Evolutionary conservation across 2,113 vertebrate species (phyloP).

Genomic region (Sula dactylatra): DNA sequence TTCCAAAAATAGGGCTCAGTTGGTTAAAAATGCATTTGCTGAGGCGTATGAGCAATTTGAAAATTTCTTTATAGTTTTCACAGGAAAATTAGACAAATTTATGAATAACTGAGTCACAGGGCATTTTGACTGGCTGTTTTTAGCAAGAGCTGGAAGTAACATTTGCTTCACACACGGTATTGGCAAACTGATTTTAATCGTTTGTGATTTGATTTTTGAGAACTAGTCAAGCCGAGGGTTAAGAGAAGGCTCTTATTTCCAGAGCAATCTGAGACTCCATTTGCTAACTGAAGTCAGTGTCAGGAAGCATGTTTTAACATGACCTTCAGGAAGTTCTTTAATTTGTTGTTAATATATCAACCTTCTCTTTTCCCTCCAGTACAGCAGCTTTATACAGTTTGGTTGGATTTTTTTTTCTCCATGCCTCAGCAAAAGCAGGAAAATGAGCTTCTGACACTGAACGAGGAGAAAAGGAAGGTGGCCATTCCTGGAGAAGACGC

Average conservation of each 20-base stretch:
- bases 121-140: not conserved
- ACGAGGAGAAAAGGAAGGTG: not conserved
- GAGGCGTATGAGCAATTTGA: rapidly evolving
- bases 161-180: not conserved
- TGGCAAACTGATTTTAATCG: not conserved
- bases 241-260: slow-evolving; percentile 20
- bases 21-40: slow-evolving; percentile 1
- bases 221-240: not conserved
- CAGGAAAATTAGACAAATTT: not conserved
- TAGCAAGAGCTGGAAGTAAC: not conserved
- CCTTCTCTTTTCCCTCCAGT: not conserved
- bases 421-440: not conserved
- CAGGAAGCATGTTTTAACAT: slow-evolving; percentile 1
- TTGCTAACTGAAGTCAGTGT: not conserved
- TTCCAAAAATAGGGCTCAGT: not conserved
- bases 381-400: not conserved
- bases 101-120: not conserved
- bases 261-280: not conserved
- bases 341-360: not conserved
- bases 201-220: not conserved
- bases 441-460: not conserved
- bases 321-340: slow-evolving; percentile 17
- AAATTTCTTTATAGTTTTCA: not conserved
- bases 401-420: not conserved
- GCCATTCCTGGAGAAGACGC: not conserved